Evolutionary conservation across 2,888 invertebrate species (phyloP).

Genomic region (Leptopilina myrica): DNA sequence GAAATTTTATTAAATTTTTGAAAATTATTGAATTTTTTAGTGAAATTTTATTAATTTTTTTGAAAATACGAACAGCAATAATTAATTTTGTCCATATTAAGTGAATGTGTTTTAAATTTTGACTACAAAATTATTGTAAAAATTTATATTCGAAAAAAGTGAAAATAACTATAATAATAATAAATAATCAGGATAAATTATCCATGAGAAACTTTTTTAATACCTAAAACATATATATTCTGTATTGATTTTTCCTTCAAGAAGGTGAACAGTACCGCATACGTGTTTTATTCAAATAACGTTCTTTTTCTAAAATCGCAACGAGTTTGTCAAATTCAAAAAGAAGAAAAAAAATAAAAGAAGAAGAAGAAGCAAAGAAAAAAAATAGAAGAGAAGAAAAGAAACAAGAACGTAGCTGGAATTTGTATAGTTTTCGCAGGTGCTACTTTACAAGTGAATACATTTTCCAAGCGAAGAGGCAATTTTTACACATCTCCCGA

Average conservation of each 20-base stretch:
- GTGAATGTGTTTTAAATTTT: no score
- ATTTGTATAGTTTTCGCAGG: conserved; percentile 18
- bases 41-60: no score
- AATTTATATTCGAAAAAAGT: no score
- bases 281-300: conserved; percentile 21
- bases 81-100: no score
- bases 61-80: no score
- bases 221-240: not conserved
- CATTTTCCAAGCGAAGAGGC: not conserved
- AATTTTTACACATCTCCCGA: conserved; percentile 31
- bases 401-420: not conserved
- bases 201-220: not conserved
- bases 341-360: not conserved
- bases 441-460: conserved; percentile 41
- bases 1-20: no score
- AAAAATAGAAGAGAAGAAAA: not conserved
- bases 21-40: no score
- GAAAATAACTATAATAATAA: not conserved
- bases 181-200: not conserved
- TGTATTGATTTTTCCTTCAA: not conserved
- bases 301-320: not conserved
- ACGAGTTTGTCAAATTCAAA: conserved; percentile 13
- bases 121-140: no score
- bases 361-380: not conserved
- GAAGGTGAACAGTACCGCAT: not conserved